Conservation (phyloP, 2,113 vertebrate genomes). For the Lepus timidus region DNA sequence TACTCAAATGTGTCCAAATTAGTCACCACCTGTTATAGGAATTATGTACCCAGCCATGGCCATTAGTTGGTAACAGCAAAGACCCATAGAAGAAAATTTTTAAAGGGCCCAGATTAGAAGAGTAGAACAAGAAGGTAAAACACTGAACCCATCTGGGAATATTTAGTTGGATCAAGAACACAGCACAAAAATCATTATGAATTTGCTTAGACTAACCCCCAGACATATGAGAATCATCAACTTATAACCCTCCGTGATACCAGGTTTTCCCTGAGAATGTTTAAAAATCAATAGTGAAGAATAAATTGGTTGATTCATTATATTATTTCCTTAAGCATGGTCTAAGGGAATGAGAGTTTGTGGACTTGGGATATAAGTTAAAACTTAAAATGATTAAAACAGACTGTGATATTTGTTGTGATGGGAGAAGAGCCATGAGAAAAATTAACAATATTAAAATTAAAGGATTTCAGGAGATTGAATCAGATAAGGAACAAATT, state of each 20-base stretch:
- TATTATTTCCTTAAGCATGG: neutral
- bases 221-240: slow-evolving; percentile 53
- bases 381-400: neutral
- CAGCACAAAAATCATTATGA: neutral
- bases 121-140: neutral
- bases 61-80: slow-evolving; percentile 49
- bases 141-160: slow-evolving; percentile 26
- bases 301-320: neutral
- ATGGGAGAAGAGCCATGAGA: neutral
- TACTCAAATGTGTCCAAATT: slow-evolving; percentile 29
- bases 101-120: neutral
- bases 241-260: neutral
- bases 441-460: slow-evolving; percentile 26
- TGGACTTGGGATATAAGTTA: neutral
- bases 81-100: neutral
- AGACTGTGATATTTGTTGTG: neutral
- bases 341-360: neutral
- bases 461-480: neutral
- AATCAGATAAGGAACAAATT: neutral
- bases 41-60: neutral
- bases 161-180: slow-evolving; percentile 55
- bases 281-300: slow-evolving; percentile 39
- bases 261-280: slow-evolving; percentile 41
- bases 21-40: slow-evolving; percentile 16
- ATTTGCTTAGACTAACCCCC: neutral